Evolutionary conservation across 2,888 invertebrate genomes (phyloP).

Genomic region (Tachina fera): DNA sequence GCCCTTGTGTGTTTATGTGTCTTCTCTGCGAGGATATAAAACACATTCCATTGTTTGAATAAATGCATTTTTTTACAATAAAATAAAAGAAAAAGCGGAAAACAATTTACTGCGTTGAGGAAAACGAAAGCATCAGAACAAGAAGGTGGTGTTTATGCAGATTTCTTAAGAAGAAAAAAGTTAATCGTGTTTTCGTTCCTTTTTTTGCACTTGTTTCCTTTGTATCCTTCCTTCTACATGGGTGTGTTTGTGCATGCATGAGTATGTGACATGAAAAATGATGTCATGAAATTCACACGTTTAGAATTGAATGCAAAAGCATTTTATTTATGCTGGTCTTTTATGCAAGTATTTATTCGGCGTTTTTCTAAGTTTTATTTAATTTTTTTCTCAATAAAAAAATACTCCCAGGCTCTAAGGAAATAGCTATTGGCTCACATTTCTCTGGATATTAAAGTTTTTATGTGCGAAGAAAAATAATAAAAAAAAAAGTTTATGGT

Average conservation of each 20-base stretch:
- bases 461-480: not conserved
- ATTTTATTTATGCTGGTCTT: constrained; percentile 13
- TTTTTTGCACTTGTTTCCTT: not conserved
- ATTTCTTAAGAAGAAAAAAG: constrained; percentile 18
- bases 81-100: constrained; percentile 42
- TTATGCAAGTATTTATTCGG: not conserved
- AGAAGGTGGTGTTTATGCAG: constrained; percentile 30
- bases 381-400: not conserved
- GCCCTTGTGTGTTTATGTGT: not conserved
- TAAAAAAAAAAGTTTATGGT: constrained; percentile 17
- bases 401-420: not conserved
- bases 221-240: not conserved
- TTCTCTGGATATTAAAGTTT: constrained; percentile 31
- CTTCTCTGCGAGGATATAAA: constrained; percentile 9
- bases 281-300: constrained; percentile 41
- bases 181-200: not conserved
- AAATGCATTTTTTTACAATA: constrained; percentile 41
- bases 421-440: constrained; percentile 24
- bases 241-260: not conserved
- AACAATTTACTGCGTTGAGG: constrained; percentile 40
- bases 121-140: not conserved
- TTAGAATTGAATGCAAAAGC: constrained; percentile 18
- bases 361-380: not conserved
- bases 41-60: constrained; percentile 31
- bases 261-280: constrained; percentile 2